Evolutionary conservation across 1,140 invertebrate genomes (phyloP).

Genomic region (Ips typographus): DNA sequence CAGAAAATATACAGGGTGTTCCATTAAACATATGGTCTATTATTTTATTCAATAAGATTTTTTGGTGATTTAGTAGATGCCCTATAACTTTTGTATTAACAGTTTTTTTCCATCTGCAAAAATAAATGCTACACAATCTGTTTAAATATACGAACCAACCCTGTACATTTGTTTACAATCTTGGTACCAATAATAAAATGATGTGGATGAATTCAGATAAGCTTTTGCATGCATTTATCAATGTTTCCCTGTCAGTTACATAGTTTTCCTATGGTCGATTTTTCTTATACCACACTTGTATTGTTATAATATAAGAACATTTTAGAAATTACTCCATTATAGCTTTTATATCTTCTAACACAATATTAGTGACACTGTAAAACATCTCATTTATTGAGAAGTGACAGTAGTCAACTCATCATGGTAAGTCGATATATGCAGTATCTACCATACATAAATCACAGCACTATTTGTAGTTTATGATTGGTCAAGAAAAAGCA

Average conservation of each 20-base stretch:
- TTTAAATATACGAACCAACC: too few relatives aligned
- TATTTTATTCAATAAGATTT: too few relatives aligned
- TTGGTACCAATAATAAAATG: too few relatives aligned
- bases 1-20: background rate
- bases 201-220: background rate
- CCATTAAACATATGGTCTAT: too few relatives aligned
- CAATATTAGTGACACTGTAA: too few relatives aligned
- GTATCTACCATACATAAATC: too few relatives aligned
- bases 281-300: background rate
- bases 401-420: background rate
- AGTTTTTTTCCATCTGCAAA: too few relatives aligned
- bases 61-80: background rate
- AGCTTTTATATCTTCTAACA: background rate
- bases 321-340: background rate
- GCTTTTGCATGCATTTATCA: background rate
- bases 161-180: background rate
- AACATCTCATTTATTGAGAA: too few relatives aligned
- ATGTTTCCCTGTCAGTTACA: too few relatives aligned
- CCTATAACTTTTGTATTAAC: background rate
- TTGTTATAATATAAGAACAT: background rate
- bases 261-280: background rate
- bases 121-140: background rate
- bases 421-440: background rate
- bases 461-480: too few relatives aligned
- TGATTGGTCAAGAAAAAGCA: too few relatives aligned